A percentile compares a stretch with the other conserved stretches of the same genome.
Conservation (phyloP, 2,888 invertebrate species). For the Nowickia ferox region DNA sequence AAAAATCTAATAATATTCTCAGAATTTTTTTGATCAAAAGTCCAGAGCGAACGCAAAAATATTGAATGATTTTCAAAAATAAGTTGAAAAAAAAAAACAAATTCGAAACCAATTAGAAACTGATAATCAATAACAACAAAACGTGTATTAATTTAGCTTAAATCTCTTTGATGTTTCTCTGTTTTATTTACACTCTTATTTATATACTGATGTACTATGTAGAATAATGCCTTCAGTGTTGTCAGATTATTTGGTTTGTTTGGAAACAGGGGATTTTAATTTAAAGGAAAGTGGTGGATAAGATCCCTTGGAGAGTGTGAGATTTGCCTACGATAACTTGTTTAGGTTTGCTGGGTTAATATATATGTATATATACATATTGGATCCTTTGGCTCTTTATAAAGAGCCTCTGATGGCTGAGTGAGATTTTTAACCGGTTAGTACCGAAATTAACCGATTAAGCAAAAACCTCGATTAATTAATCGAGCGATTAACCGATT, state of each 20-base stretch:
- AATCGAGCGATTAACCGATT: no score
- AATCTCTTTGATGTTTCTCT: background rate
- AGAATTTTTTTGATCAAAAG: constrained; percentile 40
- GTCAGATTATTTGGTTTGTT: background rate
- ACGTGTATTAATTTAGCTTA: background rate
- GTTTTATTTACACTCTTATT: background rate
- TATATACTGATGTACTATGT: background rate
- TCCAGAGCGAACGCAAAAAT: background rate
- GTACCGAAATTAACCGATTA: no score
- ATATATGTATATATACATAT: no score
- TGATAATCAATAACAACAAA: constrained; percentile 3
- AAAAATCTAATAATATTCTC: constrained; percentile 19
- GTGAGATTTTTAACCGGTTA: no score
- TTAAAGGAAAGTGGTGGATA: no score
- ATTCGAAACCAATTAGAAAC: background rate
- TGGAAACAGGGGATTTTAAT: no score
- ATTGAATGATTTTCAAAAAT: background rate
- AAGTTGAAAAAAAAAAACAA: background rate
- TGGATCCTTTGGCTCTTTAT: no score
- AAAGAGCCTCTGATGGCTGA: no score
- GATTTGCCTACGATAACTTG: no score
- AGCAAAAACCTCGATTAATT: no score
- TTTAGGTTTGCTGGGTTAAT: no score
- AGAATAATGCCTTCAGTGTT: background rate
- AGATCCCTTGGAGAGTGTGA: no score